These are phyloP conservation scores for Phania funesta DNA, from an alignment of 2,888 invertebrate genomes.

Conservation along the genomic window DNA sequence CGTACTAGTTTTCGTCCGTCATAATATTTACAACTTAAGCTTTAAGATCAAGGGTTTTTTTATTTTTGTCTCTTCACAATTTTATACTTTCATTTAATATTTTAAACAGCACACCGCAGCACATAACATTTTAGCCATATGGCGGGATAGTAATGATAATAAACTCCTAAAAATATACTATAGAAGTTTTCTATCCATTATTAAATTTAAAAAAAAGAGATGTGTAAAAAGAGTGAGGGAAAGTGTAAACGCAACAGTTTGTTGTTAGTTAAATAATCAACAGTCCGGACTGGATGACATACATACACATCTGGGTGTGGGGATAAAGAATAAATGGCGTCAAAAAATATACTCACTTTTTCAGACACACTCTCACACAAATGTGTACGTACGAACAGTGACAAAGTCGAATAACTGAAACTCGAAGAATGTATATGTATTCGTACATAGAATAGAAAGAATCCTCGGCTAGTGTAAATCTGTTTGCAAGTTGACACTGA, in stretches of 20 bases:
- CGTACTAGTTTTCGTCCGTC: slow-evolving; percentile 25
- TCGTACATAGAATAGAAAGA: not conserved
- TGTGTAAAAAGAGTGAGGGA: not conserved
- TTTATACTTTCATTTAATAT: not conserved
- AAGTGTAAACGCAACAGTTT: slow-evolving; percentile 61
- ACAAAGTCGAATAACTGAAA: slow-evolving; percentile 12
- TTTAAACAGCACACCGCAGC: not conserved
- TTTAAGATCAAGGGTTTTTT: slow-evolving; percentile 23
- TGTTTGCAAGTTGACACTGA: slow-evolving; percentile 47
- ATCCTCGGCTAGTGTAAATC: slow-evolving; percentile 8
- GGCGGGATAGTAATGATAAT: slow-evolving; percentile 77
- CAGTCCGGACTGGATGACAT: slow-evolving; percentile 38
- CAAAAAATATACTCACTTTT: slow-evolving; percentile 11
- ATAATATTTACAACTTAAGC: slow-evolving; percentile 45
- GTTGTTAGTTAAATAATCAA: slow-evolving; percentile 54
- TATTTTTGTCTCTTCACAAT: not conserved
- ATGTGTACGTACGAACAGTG: not conserved
- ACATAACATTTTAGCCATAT: slow-evolving; percentile 72
- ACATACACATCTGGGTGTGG: not conserved
- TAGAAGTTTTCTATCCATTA: slow-evolving; percentile 49
- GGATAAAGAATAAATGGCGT: slow-evolving; percentile 41
- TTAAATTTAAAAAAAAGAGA: not conserved
- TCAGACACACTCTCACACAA: not conserved
- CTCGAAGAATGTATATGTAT: not conserved
- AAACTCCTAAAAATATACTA: slow-evolving; percentile 76